These are phyloP conservation scores for Sebastes vulpes DNA, from an alignment of 2,797 vertebrate genomes.

Conservation along the genomic window DNA sequence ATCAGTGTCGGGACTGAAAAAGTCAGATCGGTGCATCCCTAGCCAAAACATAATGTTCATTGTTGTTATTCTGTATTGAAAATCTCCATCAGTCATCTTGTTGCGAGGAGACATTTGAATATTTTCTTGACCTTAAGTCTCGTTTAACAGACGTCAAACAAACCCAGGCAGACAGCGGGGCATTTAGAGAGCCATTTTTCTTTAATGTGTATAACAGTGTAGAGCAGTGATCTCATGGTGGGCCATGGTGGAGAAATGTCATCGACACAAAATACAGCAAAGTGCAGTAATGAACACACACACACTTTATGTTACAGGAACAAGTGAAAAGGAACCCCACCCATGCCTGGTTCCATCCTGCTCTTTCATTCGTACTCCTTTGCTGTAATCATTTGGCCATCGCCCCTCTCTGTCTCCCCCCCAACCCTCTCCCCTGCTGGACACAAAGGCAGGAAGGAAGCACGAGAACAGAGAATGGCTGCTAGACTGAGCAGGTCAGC, in stretches of 20 bases:
- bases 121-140: background rate
- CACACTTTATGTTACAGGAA: slow-evolving; percentile 44
- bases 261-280: slow-evolving; percentile 4
- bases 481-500: slow-evolving; percentile 50
- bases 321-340: slow-evolving; percentile 68
- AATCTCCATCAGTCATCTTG: background rate
- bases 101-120: background rate
- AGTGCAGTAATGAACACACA: slow-evolving; percentile 7
- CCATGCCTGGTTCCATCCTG: slow-evolving; percentile 67
- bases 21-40: too few species aligned
- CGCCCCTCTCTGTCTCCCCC: slow-evolving; percentile 6
- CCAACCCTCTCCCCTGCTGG: slow-evolving; percentile 16
- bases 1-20: too few species aligned
- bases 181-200: background rate
- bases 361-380: slow-evolving; percentile 62
- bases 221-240: slow-evolving; percentile 23
- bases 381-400: slow-evolving; percentile 68
- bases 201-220: background rate
- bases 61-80: background rate
- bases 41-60: too few species aligned
- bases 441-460: slow-evolving; percentile 87
- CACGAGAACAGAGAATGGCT: slow-evolving; percentile 46
- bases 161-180: background rate
- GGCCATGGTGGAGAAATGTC: background rate
- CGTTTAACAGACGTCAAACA: background rate